Evolutionary conservation across 2,888 invertebrate genomes (phyloP).

Genomic region (Melangyna quadrimaculata): DNA sequence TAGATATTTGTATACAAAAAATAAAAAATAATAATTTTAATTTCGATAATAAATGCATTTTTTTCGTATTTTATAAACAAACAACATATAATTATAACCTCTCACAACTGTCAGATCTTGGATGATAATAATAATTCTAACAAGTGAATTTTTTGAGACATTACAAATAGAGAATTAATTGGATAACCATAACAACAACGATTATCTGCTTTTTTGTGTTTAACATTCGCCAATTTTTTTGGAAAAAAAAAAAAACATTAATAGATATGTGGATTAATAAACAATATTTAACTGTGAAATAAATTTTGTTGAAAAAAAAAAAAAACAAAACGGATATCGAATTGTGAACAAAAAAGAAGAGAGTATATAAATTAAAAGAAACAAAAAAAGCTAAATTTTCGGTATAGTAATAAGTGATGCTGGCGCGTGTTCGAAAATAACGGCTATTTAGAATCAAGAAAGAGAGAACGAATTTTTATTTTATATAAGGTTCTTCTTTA

Average conservation of each 20-base stretch:
- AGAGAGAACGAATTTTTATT: constrained; percentile 6
- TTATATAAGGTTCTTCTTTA: not conserved
- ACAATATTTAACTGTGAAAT: constrained; percentile 50
- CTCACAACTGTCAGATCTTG: constrained; percentile 19
- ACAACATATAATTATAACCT: constrained; percentile 4
- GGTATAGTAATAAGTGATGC: constrained; percentile 23
- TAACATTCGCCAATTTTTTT: not conserved
- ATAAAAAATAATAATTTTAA: not conserved
- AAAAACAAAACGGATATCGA: constrained; percentile 4
- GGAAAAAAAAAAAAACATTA: not conserved
- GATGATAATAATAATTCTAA: not conserved
- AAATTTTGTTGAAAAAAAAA: not conserved
- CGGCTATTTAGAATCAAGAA: constrained; percentile 26
- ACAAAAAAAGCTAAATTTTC: not conserved
- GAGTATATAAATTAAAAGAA: not conserved
- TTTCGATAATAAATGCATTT: not conserved
- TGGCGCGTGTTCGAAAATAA: constrained; percentile 51
- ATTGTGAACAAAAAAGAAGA: constrained; percentile 6
- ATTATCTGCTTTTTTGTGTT: not conserved
- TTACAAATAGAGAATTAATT: constrained; percentile 11
- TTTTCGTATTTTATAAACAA: constrained; percentile 50
- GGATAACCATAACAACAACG: not conserved
- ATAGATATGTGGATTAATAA: constrained; percentile 27
- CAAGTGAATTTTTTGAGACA: constrained; percentile 2
- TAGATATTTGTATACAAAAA: constrained; percentile 12